These are phyloP conservation scores for Fulica atra DNA, from an alignment of 2,113 vertebrate species.

Conservation along the genomic window DNA sequence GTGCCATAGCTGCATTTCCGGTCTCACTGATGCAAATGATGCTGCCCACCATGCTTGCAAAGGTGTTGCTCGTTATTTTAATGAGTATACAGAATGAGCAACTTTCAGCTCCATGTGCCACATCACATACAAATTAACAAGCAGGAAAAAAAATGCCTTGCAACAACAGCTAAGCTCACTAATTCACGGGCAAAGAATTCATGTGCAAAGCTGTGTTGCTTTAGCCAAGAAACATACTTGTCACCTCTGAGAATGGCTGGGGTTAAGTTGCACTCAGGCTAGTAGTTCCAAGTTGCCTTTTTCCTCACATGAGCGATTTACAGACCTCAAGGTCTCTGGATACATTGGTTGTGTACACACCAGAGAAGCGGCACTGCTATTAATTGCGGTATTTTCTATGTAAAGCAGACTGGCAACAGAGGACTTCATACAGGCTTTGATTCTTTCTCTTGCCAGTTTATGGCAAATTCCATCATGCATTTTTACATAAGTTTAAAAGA, in stretches of 20 bases:
- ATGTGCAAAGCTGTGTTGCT: not conserved
- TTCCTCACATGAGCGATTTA: not conserved
- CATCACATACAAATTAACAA: not conserved
- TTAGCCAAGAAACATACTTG: not conserved
- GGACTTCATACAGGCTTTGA: not conserved
- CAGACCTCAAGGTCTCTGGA: not conserved
- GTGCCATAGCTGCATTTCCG: not conserved
- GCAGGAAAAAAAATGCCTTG: not conserved
- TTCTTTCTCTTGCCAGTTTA: not conserved
- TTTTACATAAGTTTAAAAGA: not conserved
- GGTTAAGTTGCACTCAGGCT: not conserved
- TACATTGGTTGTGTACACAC: not conserved
- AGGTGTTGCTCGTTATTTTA: conserved; percentile 14
- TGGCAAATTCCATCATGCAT: not conserved
- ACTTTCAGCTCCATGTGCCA: conserved; percentile 32
- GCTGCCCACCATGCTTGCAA: not conserved
- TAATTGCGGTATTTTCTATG: not conserved
- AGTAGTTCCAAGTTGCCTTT: not conserved
- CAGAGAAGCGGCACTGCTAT: not conserved
- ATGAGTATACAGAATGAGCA: not conserved
- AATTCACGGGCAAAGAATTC: not conserved
- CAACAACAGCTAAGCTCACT: not conserved
- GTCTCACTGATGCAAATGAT: not conserved
- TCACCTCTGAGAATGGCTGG: not conserved
- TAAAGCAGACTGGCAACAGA: not conserved